Base-by-base conservation (phyloP, 2,888 invertebrate species). In the Hirtodrosophila duncani region DNA sequence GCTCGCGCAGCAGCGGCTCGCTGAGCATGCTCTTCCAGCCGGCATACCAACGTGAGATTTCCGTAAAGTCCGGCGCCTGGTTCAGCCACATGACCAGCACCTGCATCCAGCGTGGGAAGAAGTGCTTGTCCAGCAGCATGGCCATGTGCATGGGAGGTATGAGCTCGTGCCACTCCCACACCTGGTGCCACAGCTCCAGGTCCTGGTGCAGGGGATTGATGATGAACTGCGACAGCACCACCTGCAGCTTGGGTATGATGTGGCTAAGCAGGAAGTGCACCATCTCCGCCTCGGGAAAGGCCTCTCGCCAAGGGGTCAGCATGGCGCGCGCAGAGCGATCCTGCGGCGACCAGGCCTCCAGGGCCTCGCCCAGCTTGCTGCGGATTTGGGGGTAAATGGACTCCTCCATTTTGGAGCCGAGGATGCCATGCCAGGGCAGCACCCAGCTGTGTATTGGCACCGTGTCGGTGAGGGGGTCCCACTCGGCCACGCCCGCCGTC, bases 361-460 rank as follows among this genome's bases (percentile, higher is more conserved):
- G 89, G 7, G 98, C 98, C 23, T 90, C 90, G 18, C 95, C 94
- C 37, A 99, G 88, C 83, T 98, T 98, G 39, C 97, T 93, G 30
- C 98, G 91, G 70, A 99, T 96, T 29, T 94, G 91, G 1, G 96
- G 95, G 88, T 96, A 98, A 21, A 97, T 91, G 0, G 88, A 87
- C 0, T 85, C 85, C 46, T 85, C 84, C 82, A 87, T 78, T 62
- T 85, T 87, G 17, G 83, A 86, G 89, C 94, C 93, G 83, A 98
- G 90, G 4, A 95, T 87, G 0, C 93, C 92, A 52, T 97, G 91
- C 99, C 99, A 99, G 0, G 99, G 99, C 85, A 98, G 93, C 55
- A 98, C 92, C 99, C 99, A 99, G 3, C 93, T 91, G 86, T 99
- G 98, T 64, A 99, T 94, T 8, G 99, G 99, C 63, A 97, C 91